A percentile compares a stretch with the other conserved stretches of the same genome.
These are phyloP conservation scores for Gila robusta DNA, from an alignment of 2,797 vertebrate species.

Conservation along the genomic window DNA sequence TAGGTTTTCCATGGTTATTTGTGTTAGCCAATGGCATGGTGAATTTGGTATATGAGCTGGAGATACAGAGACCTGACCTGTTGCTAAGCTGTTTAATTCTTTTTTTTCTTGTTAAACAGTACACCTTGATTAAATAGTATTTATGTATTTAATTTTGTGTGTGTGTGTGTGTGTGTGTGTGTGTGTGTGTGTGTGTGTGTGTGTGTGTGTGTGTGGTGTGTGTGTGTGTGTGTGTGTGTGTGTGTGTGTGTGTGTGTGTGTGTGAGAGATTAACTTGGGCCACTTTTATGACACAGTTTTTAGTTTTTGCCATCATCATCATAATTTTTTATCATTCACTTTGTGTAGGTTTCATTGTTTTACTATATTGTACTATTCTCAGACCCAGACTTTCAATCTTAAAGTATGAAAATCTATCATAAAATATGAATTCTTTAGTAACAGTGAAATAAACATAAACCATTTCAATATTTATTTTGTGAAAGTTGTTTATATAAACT, in stretches of 20 bases:
- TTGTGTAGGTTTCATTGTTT: not conserved
- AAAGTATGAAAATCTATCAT: not conserved
- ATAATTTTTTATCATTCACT: too few relatives aligned
- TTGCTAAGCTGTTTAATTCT: not conserved
- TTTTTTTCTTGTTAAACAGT: not conserved
- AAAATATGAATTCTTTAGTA: not conserved
- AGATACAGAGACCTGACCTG: slow-evolving; percentile 28
- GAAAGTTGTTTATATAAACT: not conserved
- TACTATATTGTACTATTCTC: not conserved
- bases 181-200: fast-evolving
- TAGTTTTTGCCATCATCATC: not conserved
- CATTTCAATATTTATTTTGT: not conserved
- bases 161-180: not conserved
- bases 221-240: not conserved
- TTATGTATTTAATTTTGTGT: not conserved
- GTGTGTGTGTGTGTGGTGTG: not conserved
- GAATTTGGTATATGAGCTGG: slow-evolving; percentile 15
- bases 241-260: too few relatives aligned
- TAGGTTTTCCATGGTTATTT: slow-evolving; percentile 16
- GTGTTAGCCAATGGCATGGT: not conserved
- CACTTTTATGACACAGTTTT: not conserved
- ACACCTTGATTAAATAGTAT: not conserved
- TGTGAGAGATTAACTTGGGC: not conserved
- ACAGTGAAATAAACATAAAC: not conserved
- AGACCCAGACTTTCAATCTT: not conserved